A percentile compares a stretch with the other conserved stretches of the same genome.
Conservation (phyloP, 2,888 invertebrate species). For the Mythimna lalbum region DNA sequence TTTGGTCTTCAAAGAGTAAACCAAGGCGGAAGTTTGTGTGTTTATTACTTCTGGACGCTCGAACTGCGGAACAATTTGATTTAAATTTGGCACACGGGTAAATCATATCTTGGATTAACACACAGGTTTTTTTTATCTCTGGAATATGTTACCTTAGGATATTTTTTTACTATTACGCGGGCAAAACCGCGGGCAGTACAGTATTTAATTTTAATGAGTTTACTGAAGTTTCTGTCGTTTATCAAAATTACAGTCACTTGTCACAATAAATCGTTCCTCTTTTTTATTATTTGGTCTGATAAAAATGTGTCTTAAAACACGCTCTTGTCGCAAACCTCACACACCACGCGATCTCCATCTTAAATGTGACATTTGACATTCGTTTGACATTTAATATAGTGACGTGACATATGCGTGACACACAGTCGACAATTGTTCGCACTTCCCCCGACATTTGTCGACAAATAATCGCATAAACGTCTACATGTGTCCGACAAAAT, state of each 20-base stretch:
- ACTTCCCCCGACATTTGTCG: slow-evolving; percentile 5
- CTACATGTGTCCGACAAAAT: neutral
- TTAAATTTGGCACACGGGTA: too few species aligned
- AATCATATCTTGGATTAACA: too few species aligned
- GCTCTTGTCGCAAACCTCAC: neutral
- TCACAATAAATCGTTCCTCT: slow-evolving; percentile 7
- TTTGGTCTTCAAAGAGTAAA: too few species aligned
- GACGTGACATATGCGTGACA: slow-evolving; percentile 11
- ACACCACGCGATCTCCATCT: neutral
- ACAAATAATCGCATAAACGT: slow-evolving; percentile 19
- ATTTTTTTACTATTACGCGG: neutral
- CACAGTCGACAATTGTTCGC: slow-evolving; percentile 6
- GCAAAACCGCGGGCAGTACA: neutral
- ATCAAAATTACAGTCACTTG: slow-evolving; percentile 10
- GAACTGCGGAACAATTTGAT: neutral
- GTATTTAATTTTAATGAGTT: neutral
- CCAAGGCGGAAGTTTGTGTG: too few species aligned
- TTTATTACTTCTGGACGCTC: too few species aligned
- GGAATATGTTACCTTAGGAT: neutral
- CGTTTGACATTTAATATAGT: slow-evolving; percentile 39
- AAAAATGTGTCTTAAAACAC: slow-evolving; percentile 12
- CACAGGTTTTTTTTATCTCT: neutral
- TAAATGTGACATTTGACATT: slow-evolving; percentile 30
- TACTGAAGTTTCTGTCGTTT: too few species aligned
- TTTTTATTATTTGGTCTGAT: slow-evolving; percentile 34